Conservation (phyloP, 2,888 invertebrate genomes). For the Oxytorus armatus region DNA sequence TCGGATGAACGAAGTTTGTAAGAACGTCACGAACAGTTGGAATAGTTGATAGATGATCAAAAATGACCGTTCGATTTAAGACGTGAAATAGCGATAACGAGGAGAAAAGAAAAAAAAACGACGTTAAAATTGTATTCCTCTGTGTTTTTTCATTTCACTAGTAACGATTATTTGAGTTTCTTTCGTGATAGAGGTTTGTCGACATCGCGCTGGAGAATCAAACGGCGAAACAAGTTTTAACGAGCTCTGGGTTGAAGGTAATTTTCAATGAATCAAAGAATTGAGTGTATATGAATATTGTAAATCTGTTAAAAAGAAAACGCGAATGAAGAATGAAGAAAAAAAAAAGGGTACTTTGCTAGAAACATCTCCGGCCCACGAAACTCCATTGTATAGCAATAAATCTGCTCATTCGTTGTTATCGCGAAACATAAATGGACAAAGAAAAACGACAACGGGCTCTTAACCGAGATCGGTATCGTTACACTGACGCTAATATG, state of each 20-base stretch:
- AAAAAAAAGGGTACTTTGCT: constrained; percentile 56
- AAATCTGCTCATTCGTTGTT: constrained; percentile 71
- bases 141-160: neutral
- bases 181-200: neutral
- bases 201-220: neutral
- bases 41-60: constrained; percentile 56
- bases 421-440: constrained; percentile 23
- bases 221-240: neutral
- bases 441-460: neutral
- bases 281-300: constrained; percentile 20
- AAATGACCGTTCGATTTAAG: constrained; percentile 66
- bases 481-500: constrained; percentile 32
- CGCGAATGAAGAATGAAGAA: constrained; percentile 46
- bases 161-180: neutral
- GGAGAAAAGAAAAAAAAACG: neutral
- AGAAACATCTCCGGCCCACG: constrained; percentile 63
- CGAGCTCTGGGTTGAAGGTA: neutral
- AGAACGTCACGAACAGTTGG: constrained; percentile 39
- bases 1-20: constrained; percentile 49
- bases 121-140: constrained; percentile 12
- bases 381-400: constrained; percentile 72
- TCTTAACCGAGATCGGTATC: constrained; percentile 55
- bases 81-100: constrained; percentile 43
- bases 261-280: neutral
- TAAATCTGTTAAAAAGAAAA: constrained; percentile 52